A percentile compares a stretch with the other conserved stretches of the same genome.
Conservation (phyloP, 2,113 vertebrate species). For the Myrmecobius fasciatus region DNA sequence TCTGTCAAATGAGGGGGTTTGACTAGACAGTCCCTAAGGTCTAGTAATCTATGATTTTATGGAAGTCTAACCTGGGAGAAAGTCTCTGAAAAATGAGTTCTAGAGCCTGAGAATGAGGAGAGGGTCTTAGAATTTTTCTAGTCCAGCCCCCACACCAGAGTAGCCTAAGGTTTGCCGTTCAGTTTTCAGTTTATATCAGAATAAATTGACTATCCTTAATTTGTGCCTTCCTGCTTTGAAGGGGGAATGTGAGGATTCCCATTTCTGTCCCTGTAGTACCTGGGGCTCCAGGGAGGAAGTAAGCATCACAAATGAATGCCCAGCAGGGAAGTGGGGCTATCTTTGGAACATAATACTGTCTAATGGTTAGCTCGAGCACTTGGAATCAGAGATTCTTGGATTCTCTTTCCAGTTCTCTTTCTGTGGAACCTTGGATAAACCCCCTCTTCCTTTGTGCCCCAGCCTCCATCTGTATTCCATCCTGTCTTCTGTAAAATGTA, state of each 20-base stretch:
- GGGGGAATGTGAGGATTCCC: neutral
- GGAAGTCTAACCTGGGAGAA: neutral
- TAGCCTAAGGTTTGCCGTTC: neutral
- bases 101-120: neutral
- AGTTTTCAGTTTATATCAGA: neutral
- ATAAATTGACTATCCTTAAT: neutral
- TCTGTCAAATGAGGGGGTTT: neutral
- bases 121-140: neutral
- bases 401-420: neutral
- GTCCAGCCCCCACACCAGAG: neutral
- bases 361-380: neutral
- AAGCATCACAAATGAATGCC: neutral
- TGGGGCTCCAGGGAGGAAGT: neutral
- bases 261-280: neutral
- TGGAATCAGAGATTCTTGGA: neutral
- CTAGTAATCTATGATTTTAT: neutral
- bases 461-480: neutral
- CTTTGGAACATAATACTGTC: neutral
- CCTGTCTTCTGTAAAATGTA: neutral
- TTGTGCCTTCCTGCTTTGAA: neutral
- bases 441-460: neutral
- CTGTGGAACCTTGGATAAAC: neutral
- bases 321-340: accelerated
- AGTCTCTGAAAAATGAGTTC: neutral
- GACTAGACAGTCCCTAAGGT: neutral